Evolutionary conservation across 2,797 vertebrate genomes (phyloP), one percentile per base, ranked within the genome.

Genomic region (Acipenser transmontanus): DNA sequence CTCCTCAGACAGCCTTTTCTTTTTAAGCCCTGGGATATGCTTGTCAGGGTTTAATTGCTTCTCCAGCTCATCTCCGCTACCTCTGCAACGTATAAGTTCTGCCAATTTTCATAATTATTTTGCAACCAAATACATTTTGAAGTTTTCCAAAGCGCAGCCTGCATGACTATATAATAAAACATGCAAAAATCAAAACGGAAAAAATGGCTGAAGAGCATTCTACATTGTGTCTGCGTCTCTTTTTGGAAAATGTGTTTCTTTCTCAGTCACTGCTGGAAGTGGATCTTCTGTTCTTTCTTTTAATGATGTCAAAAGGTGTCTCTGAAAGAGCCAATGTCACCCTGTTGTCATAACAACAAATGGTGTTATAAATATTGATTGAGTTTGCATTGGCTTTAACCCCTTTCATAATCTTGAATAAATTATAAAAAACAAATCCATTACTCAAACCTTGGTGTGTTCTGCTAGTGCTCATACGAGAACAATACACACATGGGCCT

Each of bases 191-290:
- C 34, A 3, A 34, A 34, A 34, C 1, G 34, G 34, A 34, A 34
- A 4, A 34, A 0, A 3, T 4, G 2, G 34, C 34, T 34, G 34
- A 34, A 34, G 34, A 34, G 34, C 34, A 34, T 34, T 34, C 34
- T 34, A 34, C 4, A 34, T 34, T 34, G 34, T 51, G 61, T 63
- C 63, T 66, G 69, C 14, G 13, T 68, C 67, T 59, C 60, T 56
- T 69, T 17, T 69, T 68, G 59, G 68, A 69, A 56, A 59, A 51
- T 3, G 8, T 56, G 47, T 12, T 56, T 8, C 11, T 47, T 69
- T 62, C 49, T 71, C 68, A 66, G 57, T 69, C 67, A 66, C 66
- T 62, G 62, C 61, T 67, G 64, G 68, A 73, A 68, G 59, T 62
- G 62, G 17, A 63, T 66, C 66, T 60, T 69, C 68, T 69, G 67